Evolutionary conservation across 2,888 invertebrate species (phyloP).

Genomic region (Camponotus fellah): DNA sequence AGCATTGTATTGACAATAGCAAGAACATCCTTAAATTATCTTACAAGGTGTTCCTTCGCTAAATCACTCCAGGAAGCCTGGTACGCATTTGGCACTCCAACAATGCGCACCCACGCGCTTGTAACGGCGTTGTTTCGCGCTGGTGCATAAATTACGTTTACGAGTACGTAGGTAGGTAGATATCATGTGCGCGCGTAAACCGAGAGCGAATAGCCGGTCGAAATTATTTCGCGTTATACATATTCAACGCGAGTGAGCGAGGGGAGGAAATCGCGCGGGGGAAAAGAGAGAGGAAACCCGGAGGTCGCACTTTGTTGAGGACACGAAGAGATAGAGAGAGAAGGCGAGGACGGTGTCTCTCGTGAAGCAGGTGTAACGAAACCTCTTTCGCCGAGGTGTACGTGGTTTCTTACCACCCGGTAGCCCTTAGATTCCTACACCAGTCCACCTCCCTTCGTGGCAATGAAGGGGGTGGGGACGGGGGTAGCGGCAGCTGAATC

Average conservation of each 20-base stretch:
- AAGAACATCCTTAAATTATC: neutral
- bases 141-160: conserved; percentile 48
- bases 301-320: no score
- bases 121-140: conserved; percentile 35
- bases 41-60: conserved; percentile 34
- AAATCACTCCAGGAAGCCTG: conserved; percentile 50
- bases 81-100: conserved; percentile 54
- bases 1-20: neutral
- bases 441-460: conserved; percentile 12
- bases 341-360: conserved; percentile 44
- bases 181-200: conserved; percentile 1
- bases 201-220: conserved; percentile 38
- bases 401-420: conserved; percentile 75
- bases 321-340: neutral
- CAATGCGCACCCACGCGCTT: conserved; percentile 52
- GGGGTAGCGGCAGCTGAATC: conserved; percentile 81
- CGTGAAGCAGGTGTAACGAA: conserved; percentile 81
- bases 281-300: conserved; percentile 5
- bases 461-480: conserved; percentile 54
- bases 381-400: conserved; percentile 72
- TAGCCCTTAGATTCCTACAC: conserved; percentile 76
- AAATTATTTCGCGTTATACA: conserved; percentile 69
- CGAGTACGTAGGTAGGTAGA: neutral
- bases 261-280: conserved; percentile 41
- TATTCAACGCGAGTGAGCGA: conserved; percentile 68